These are phyloP conservation scores for Fregetta grallaria DNA, from an alignment of 2,113 vertebrate genomes.

Conservation along the genomic window DNA sequence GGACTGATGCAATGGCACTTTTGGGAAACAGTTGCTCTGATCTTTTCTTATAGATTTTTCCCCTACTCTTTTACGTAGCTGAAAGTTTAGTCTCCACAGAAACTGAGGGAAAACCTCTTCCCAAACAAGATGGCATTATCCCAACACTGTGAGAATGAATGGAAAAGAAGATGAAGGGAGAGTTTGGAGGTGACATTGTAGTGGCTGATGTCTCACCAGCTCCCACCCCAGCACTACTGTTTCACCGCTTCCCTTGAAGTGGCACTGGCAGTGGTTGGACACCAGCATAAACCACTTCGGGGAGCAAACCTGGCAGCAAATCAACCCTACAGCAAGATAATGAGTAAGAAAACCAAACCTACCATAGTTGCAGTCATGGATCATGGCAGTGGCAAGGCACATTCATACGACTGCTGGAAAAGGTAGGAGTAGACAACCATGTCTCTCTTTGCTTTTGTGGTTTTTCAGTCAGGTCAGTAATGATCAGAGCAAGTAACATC, in stretches of 20 bases:
- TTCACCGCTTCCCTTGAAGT: not conserved
- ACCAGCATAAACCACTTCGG: not conserved
- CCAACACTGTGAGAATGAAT: not conserved
- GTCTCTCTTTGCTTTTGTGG: not conserved
- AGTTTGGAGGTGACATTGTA: not conserved
- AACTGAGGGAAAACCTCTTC: not conserved
- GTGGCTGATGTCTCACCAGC: not conserved
- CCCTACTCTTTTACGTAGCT: not conserved
- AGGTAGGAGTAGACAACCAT: not conserved
- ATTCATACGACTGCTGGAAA: not conserved
- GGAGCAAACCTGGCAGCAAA: not conserved
- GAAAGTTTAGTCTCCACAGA: not conserved
- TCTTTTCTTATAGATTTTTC: not conserved
- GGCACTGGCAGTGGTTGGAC: not conserved
- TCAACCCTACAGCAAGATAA: not conserved
- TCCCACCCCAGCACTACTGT: not conserved
- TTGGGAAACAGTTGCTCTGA: not conserved
- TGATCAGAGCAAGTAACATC: not conserved
- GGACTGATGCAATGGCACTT: conserved; percentile 4
- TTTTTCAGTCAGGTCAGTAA: not conserved
- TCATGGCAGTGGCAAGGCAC: not conserved
- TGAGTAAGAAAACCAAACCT: not conserved
- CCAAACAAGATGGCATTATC: not conserved
- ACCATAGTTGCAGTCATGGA: rapidly evolving
- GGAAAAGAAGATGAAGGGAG: not conserved